Evolutionary conservation across 2,888 invertebrate genomes (phyloP), one percentile per base, ranked within the genome.

Genomic region (Zygaena filipendulae): DNA sequence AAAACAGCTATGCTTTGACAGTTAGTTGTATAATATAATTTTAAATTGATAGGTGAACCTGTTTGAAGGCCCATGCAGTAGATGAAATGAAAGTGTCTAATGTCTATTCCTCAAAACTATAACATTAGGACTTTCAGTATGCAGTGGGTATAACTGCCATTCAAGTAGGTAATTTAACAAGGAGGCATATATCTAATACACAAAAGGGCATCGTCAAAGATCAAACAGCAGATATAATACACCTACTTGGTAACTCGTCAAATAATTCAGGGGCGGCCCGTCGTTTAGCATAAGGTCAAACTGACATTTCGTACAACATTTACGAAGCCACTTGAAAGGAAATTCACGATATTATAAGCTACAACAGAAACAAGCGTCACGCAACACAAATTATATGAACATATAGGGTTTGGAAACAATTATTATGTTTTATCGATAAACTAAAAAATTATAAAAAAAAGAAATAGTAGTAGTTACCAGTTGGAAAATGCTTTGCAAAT

Each of bases 221-320:
- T 70, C 74, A 72, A 69, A 63, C 54, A 55, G 45, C 42, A 44
- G n/a, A n/a, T n/a, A n/a, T n/a, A n/a, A n/a, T n/a, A n/a, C n/a
- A n/a, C n/a, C n/a, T n/a, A n/a, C n/a, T n/a, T n/a, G n/a, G n/a
- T n/a, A n/a, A 43, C 52, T 48, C 47, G 45, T 50, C 47, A 44
- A 66, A 72, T 69, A 66, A 68, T 69, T 64, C 57, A 67, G 56
- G 49, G 56, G 54, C 43, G 49, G 51, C 42, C 45, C 45, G 42
- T 48, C 59, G 56, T 59, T 77, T 72, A 70, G 52, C 70, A 69
- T 74, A 77, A 79, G 79, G 79, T 77, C 75, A 77, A 70, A 63
- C 70, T 79, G 79, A 62, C 75, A 79, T 77, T 79, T 77, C 56
- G 46, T 62, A 59, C 55, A 64, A 58, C 69, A 67, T 71, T 72